Base-by-base conservation (phyloP, 2,113 vertebrate genomes). In the Seriola dumerili region DNA sequence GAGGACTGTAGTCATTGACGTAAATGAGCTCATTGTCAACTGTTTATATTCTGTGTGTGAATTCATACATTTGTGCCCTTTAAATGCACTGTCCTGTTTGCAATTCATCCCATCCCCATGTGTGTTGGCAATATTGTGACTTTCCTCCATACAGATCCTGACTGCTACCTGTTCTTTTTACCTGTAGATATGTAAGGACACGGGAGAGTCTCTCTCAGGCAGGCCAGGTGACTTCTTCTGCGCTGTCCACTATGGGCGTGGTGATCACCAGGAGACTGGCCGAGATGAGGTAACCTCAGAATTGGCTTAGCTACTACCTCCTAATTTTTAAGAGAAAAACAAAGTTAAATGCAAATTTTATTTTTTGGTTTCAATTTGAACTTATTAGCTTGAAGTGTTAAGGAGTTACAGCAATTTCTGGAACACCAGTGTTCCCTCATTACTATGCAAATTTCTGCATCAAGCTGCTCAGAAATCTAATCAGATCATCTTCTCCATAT, bases 201-300 rank as follows among this genome's bases (percentile, higher is more conserved):
- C 97, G 97, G 88, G 97, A 99, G 83, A 95, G 96, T 13, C 93
- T 99, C 23, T 97, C 96, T 40, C 96, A 97, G 80, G 98, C 97
- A 0, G 96, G 98, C 29, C 97, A 97, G 89, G 96, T 96, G 93
- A 99, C 98, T 1, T 96, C 98, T 4, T 95, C 96, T 64, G 97
- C 97, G 5, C 89, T 99, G 87, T 97, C 97, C 82, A 96, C 84
- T 0, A 52, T 99, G 92, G 96, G 98, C 4, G 95, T 97, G 59
- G 96, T 94, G 84, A 96, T 99, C 92, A 97, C 96, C 93, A 95
- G 95, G 91, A 97, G 96, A 81, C 92, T 99, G 59, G 96, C 96
- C 74, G 96, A 97, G 54, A 97, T 99, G 97, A 99, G 97, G 98
- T 99, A 94, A 58, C 87, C 4, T 34, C 44, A 13, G 4, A 52